Evolutionary conservation across 2,113 vertebrate genomes (phyloP), one percentile per base, ranked within the genome.

Genomic region (Holacanthus passer): DNA sequence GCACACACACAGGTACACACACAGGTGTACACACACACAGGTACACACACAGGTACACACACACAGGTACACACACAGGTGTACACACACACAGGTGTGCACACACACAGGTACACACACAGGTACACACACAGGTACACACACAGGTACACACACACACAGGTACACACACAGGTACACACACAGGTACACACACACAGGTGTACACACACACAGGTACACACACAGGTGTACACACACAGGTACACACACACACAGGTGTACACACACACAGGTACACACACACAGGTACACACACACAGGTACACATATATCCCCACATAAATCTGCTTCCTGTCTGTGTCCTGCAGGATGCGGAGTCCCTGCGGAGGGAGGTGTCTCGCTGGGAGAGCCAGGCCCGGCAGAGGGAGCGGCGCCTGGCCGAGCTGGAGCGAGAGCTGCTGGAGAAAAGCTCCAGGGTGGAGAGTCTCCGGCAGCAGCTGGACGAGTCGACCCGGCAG

Each of bases 381-480:
- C 88, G 31, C 41, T 88, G 68, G 72, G 92, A 99, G 96, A 95
- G 94, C 88, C 96, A 96, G 0, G 72, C 84, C 0, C 50, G 68
- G 64, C 92, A 97, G 90, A 95, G 93, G 29, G 95, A 97, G 85
- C 92, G 70, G 47, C 89, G 87, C 24, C 90, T 98, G 83, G 92
- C 93, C 0, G 95, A 95, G 79, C 92, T 97, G 79, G 96, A 97
- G 94, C 84, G 24, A 67, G 95, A 97, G 83, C 92, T 96, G 4
- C 93, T 94, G 39, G 96, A 97, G 81, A 90, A 76, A 0, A 94
- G 91, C 55, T 80, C 89, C 84, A 79, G 91, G 69, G 83, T 94
- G 84, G 95, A 90, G 0, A 91, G 94, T 59, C 93, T 97, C 63
- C 95, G 95, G 41, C 86, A 91, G 79, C 97, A 96, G 92, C 95